Conservation (phyloP, 2,888 invertebrate genomes). For the Melipona beecheii region DNA sequence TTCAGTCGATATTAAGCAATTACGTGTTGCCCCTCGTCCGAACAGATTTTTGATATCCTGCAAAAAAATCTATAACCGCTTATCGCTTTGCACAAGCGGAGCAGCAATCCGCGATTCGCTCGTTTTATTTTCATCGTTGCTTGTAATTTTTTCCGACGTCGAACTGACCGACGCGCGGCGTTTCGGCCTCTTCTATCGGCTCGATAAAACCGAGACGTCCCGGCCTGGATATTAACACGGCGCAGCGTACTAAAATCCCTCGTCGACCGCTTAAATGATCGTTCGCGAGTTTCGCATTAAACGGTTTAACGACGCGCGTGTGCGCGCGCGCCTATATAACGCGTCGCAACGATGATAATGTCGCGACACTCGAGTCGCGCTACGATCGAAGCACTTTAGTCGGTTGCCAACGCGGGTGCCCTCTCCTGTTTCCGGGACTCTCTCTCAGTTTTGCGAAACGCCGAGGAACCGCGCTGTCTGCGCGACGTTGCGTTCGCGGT, state of each 20-base stretch:
- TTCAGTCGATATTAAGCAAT: not conserved
- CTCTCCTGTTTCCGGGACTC: slow-evolving; percentile 1
- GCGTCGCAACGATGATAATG: slow-evolving; percentile 66
- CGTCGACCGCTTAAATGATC: slow-evolving; percentile 66
- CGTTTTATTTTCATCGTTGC: not conserved
- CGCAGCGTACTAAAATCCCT: slow-evolving; percentile 66
- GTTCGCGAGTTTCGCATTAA: slow-evolving; percentile 69
- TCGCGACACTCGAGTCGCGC: slow-evolving; percentile 42
- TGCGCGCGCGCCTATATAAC: slow-evolving; percentile 52
- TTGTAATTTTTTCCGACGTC: slow-evolving; percentile 6
- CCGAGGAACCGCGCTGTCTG: not conserved
- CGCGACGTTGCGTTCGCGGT: too few relatives aligned
- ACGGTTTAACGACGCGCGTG: slow-evolving; percentile 62
- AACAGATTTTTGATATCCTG: slow-evolving; percentile 10
- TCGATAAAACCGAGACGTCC: slow-evolving; percentile 64
- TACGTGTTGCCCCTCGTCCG: not conserved
- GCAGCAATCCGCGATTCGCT: not conserved
- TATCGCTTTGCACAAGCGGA: not conserved
- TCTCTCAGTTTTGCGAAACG: slow-evolving; percentile 3
- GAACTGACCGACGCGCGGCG: slow-evolving; percentile 8
- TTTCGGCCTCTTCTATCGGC: slow-evolving; percentile 39
- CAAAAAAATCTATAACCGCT: not conserved
- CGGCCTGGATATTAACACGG: slow-evolving; percentile 63
- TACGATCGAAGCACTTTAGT: slow-evolving; percentile 63
- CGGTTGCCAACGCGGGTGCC: slow-evolving; percentile 18